Percentiles rank a stretch among this genome's conserved stretches.
phyloP scores from a whole-genome alignment of 1,140 invertebrate species.

The Euura saliciscinereae region DNA sequence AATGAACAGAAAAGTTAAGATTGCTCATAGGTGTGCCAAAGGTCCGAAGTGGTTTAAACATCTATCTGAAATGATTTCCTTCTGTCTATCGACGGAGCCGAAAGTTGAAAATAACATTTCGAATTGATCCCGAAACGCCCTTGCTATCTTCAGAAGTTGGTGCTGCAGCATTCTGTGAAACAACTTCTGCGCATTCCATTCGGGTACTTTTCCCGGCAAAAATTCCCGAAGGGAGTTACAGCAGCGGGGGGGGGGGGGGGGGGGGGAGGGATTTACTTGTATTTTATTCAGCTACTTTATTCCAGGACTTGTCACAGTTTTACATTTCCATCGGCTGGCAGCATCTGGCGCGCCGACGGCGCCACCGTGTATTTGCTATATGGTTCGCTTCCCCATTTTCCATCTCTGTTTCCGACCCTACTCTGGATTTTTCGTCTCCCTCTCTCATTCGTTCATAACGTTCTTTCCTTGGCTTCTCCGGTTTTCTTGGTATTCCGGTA shows the following conservation, averaged over 20 bases:
- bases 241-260: slow-evolving; percentile 20
- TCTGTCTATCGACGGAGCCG: too few relatives aligned
- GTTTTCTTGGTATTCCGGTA: slow-evolving; percentile 9
- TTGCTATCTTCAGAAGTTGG: background rate
- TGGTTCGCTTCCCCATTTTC: slow-evolving; percentile 7
- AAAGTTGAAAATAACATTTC: background rate
- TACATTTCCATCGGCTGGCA: slow-evolving; percentile 54
- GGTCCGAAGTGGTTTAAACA: too few relatives aligned
- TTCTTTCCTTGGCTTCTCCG: background rate
- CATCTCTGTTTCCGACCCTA: background rate
- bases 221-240: background rate
- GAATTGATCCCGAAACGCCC: background rate
- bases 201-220: background rate
- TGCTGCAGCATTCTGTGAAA: background rate
- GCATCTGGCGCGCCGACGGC: background rate
- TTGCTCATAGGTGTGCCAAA: too few relatives aligned
- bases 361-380: background rate
- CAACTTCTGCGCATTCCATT: background rate
- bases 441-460: background rate
- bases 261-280: slow-evolving; percentile 51
- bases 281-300: slow-evolving; percentile 60
- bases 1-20: too few relatives aligned
- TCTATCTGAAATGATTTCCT: too few relatives aligned
- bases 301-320: slow-evolving; percentile 57
- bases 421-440: background rate